phyloP scores from a whole-genome alignment of 2,797 vertebrate species.

The Martes flavigula region DNA sequence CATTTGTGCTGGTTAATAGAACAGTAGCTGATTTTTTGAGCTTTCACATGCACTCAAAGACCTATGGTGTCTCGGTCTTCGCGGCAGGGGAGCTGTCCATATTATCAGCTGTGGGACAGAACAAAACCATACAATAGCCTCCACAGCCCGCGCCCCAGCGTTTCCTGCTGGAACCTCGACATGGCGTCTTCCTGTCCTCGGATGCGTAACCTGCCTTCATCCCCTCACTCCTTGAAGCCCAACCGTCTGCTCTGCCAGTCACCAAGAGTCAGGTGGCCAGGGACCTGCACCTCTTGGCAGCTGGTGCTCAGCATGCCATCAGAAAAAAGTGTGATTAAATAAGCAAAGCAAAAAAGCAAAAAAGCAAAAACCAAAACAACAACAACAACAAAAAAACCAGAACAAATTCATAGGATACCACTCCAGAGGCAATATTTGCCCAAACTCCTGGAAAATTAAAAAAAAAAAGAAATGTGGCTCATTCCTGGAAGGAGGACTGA shows the following conservation, averaged over 20 bases:
- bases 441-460: not conserved
- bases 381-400: not conserved
- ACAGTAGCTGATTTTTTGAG: not conserved
- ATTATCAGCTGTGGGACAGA: not conserved
- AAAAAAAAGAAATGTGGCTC: not conserved
- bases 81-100: too few relatives aligned
- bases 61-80: not conserved
- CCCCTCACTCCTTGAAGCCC: not conserved
- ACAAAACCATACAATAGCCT: not conserved
- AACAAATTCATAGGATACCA: not conserved
- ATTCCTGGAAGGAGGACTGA: not conserved
- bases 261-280: not conserved
- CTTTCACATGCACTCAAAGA: not conserved
- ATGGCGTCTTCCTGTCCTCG: not conserved
- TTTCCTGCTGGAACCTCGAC: not conserved
- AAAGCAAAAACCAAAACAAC: not conserved
- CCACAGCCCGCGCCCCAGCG: not conserved
- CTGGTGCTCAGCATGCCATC: not conserved
- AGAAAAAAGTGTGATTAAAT: not conserved
- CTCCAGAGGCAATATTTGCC: not conserved
- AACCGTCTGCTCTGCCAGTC: not conserved
- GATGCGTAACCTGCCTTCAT: not conserved
- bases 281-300: not conserved
- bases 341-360: not conserved
- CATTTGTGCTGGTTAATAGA: not conserved